Base-by-base conservation (phyloP, 2,113 vertebrate species). In the Hiodon tergisus region DNA sequence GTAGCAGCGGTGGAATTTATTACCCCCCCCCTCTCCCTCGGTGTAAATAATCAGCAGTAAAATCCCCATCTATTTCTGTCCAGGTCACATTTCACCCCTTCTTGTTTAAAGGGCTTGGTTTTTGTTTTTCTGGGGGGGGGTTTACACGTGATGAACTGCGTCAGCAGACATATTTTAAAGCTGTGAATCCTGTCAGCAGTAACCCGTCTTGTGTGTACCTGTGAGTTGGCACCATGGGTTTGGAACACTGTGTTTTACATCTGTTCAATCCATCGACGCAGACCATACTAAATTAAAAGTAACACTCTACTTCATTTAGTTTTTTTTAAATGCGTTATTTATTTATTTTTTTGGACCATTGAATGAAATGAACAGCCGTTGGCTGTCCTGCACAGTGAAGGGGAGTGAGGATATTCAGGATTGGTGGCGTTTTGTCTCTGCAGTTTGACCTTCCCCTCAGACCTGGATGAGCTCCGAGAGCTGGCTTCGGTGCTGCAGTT, bases 401-500 rank as follows among this genome's bases (percentile, higher is more conserved):
- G 31, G 31, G 31, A 31, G 31, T 31, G 31, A 31, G 31, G 31
- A 31, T 31, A 2, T 31, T 31, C 31, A 31, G 31, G 31, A 31
- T 2, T 31, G 31, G 31, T 31, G 31, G 31, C 31, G 31, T 31
- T 31, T 31, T 31, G 31, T 76, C 57, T 1, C 78, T 90, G 86
- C 77, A 92, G 91, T 10, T 83, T 97, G 77, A 93, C 91, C 80
- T 99, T 99, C 85, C 97, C 97, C 0, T 95, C 96, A 0, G 94
- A 98, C 85, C 85, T 98, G 83, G 92, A 95, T 0, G 95, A 96
- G 84, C 88, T 99, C 69, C 91, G 90, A 68, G 92, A 96, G 61
- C 87, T 98, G 77, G 93, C 96, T 0, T 91, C 92, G 17, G 89
- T 88, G 80, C 88, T 99, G 77, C 90, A 88, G 78, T 93, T 94